Base-by-base conservation (phyloP, 2,113 vertebrate genomes). In the Salvator merianae region DNA sequence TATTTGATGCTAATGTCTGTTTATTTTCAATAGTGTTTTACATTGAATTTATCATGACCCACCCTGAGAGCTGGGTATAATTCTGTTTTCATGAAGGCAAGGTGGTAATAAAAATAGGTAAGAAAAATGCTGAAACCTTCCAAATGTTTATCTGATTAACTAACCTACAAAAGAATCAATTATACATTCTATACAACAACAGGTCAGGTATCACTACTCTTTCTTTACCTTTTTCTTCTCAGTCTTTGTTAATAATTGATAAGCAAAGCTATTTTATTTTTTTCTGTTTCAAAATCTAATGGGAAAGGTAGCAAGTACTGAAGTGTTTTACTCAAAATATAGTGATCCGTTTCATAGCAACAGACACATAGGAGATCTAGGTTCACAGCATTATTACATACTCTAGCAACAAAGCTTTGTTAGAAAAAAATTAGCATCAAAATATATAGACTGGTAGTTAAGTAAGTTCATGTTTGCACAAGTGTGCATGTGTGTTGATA, bases 321-420 rank as follows among this genome's bases (percentile, higher is more conserved):
- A 66, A 32, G 24, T 62, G 68, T 43, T 82, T 70, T 81, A 55
- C 84, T 88, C 88, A 66, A 50, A 59, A 88, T 66, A 87, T 59
- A 89, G 90, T 83, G 84, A 90, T 69, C n/a, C 76, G 68, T 82
- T 91, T 88, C 74, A 86, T 79, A 28, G 80, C 50, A 82, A 82
- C 73, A 77, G 34, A 88, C 78, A 66, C 88, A 84, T 66, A 88
- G 22, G 26, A 91, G 90, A 81, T 59, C 63, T 50, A 84, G 79
- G 81, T 83, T 85, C 50, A 47, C 84, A 88, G 84, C 47, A 85
- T 82, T 81, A 84, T 78, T 81, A 66, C 14, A 90, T 86, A 89
- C 84, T 90, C 86, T 89, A 47, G 72, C 50, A 87, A 81, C 83
- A 89, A 89, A 84, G 26, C 76, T n/a, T 77, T 34, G 75, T n/a